Evolutionary conservation across 1,140 invertebrate species (phyloP).

Genomic region (Drosophila mauritiana): DNA sequence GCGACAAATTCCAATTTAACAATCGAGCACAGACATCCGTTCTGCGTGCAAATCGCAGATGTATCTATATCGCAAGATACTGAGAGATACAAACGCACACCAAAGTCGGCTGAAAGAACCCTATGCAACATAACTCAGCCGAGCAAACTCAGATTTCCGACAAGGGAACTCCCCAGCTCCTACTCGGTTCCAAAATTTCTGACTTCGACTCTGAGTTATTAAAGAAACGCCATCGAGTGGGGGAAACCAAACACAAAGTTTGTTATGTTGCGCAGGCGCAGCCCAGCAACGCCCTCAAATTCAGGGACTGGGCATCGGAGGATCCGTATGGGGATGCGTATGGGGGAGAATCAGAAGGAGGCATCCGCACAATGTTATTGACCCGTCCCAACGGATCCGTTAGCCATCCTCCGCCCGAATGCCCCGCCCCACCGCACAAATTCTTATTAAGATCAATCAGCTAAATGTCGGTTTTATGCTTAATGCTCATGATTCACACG

Average conservation of each 20-base stretch:
- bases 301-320: constrained; percentile 13
- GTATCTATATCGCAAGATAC: constrained; percentile 13
- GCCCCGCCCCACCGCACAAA: constrained; percentile 42
- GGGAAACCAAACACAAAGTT: constrained; percentile 71
- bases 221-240: constrained; percentile 53
- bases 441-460: constrained; percentile 83
- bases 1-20: constrained; percentile 66
- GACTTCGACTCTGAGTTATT: constrained; percentile 51
- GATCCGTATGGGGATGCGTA: constrained; percentile 1
- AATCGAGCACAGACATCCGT: constrained; percentile 74
- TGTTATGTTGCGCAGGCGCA: constrained; percentile 80
- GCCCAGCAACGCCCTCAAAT: constrained; percentile 71
- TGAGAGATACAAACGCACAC: background rate
- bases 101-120: background rate
- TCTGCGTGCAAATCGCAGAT: constrained; percentile 41
- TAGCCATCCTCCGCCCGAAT: constrained; percentile 41
- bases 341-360: constrained; percentile 1
- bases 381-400: constrained; percentile 69
- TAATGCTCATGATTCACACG: constrained; percentile 82
- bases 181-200: background rate
- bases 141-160: constrained; percentile 70
- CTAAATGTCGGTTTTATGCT: constrained; percentile 83
- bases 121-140: constrained; percentile 61
- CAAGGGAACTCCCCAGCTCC: constrained; percentile 36
- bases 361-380: constrained; percentile 70